These are phyloP conservation scores for Tenthredo livida DNA, from an alignment of 2,888 invertebrate species.

Conservation along the genomic window DNA sequence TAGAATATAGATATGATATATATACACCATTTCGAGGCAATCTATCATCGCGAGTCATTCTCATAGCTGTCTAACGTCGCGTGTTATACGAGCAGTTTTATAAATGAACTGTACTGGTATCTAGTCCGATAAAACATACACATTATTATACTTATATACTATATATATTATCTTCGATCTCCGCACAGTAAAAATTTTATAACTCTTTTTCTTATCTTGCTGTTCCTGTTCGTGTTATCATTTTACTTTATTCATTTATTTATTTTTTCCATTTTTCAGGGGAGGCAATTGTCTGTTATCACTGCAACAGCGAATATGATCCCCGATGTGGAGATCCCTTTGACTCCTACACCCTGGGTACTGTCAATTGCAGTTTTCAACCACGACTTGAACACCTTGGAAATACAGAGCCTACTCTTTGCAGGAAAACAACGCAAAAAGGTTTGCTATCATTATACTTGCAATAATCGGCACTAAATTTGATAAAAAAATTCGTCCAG, in stretches of 20 bases:
- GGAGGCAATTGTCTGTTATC: conserved; percentile 88
- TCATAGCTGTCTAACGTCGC: not conserved
- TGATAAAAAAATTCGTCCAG: no score
- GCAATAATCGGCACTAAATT: no score
- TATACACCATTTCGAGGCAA: not conserved
- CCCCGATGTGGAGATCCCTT: conserved; percentile 94
- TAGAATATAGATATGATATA: not conserved
- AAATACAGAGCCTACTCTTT: conserved; percentile 83
- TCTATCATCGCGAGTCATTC: not conserved
- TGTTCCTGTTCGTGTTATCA: not conserved
- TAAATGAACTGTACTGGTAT: not conserved
- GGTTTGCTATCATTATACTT: conserved; percentile 79
- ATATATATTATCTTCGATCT: not conserved
- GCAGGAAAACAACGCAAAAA: conserved; percentile 91
- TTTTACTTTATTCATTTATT: not conserved
- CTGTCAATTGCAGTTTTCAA: conserved; percentile 90
- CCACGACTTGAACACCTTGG: conserved; percentile 86
- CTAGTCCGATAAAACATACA: not conserved
- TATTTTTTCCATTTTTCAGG: conserved; percentile 74
- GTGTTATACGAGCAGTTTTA: not conserved
- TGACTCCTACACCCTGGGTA: conserved; percentile 90
- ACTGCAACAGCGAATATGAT: conserved; percentile 95
- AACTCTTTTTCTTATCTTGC: not conserved
- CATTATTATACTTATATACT: not conserved
- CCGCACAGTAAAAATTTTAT: not conserved